phyloP scores from a whole-genome alignment of 2,113 vertebrate species.

The Hypanus sabinus region DNA sequence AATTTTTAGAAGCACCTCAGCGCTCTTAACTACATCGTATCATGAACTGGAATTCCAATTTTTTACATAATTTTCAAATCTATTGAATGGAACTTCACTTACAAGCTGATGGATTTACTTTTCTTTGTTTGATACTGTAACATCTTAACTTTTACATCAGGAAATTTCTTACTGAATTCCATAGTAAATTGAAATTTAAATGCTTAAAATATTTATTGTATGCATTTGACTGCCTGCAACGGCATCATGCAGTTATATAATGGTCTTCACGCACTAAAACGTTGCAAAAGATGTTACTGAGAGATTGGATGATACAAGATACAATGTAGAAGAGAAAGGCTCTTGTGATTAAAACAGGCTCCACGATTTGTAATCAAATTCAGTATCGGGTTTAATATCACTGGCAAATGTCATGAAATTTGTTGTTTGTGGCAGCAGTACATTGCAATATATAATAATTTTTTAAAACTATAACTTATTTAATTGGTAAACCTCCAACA shows the following conservation, averaged over 20 bases:
- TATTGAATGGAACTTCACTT: neutral
- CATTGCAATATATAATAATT: no score
- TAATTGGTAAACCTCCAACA: neutral
- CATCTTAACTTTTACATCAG: neutral
- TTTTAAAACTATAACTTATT: neutral
- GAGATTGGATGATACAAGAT: neutral
- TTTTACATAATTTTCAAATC: neutral
- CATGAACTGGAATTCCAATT: neutral
- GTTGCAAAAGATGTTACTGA: neutral
- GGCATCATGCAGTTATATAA: neutral
- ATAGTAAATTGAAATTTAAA: neutral
- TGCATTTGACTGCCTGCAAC: neutral
- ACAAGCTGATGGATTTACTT: neutral
- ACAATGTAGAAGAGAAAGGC: neutral
- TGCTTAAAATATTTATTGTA: neutral
- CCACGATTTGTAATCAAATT: no score
- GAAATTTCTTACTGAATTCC: neutral
- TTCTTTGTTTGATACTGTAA: neutral
- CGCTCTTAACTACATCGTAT: neutral
- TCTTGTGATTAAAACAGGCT: neutral
- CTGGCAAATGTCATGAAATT: no score
- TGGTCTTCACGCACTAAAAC: neutral
- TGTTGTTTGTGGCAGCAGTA: no score
- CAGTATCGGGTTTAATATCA: no score
- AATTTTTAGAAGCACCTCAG: neutral